These are phyloP conservation scores for Onychorhynchus coronatus DNA, from an alignment of 2,113 vertebrate genomes.

Conservation along the genomic window DNA sequence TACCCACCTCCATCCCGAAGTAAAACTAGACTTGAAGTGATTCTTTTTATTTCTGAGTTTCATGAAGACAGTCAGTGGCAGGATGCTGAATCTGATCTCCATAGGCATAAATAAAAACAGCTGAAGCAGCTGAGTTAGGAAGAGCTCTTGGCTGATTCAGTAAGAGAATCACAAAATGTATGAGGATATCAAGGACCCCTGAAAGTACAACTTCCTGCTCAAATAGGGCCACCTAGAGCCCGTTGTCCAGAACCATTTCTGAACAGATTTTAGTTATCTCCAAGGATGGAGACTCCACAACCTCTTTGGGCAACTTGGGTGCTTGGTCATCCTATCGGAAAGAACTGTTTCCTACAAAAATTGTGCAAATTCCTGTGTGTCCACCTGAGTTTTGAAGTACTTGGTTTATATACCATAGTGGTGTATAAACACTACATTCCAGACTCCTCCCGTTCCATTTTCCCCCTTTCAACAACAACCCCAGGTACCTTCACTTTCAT, in stretches of 20 bases:
- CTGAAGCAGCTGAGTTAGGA: background rate
- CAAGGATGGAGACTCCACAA: background rate
- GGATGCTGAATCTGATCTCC: background rate
- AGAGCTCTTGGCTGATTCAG: background rate
- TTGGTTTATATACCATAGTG: background rate
- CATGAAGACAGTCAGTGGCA: background rate
- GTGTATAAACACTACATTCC: background rate
- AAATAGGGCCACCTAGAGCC: background rate
- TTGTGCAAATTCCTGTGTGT: background rate
- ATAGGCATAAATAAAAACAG: background rate
- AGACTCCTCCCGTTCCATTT: background rate
- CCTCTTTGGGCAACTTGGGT: background rate
- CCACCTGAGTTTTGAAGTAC: background rate
- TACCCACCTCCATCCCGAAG: background rate
- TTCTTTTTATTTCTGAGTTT: background rate
- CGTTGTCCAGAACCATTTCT: background rate
- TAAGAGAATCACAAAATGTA: background rate
- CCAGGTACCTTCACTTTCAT: background rate
- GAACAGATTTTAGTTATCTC: background rate
- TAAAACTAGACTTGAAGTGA: background rate
- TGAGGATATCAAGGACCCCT: background rate
- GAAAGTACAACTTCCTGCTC: background rate
- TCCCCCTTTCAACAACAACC: background rate
- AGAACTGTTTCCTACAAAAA: background rate
- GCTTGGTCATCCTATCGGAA: background rate